phyloP scores from a whole-genome alignment of 2,888 invertebrate genomes.

The Plagodis dolabraria region DNA sequence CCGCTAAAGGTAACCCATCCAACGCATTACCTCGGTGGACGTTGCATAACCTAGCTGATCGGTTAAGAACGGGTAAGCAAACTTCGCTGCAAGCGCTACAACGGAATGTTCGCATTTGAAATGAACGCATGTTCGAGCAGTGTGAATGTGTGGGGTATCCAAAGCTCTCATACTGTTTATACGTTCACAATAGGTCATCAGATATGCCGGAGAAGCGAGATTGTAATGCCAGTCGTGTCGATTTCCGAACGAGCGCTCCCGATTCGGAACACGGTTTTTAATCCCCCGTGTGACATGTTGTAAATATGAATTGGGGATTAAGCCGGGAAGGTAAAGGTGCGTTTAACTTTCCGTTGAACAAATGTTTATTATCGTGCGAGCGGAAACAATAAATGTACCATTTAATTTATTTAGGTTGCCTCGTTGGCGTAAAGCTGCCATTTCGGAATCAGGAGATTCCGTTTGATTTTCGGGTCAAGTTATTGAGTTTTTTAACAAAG shows the following conservation, averaged over 20 bases:
- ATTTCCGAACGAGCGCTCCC: conserved; percentile 4
- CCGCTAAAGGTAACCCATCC: too few relatives aligned
- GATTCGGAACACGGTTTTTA: conserved; percentile 5
- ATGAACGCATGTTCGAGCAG: neutral
- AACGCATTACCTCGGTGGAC: too few relatives aligned
- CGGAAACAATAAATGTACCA: neutral
- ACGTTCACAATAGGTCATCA: conserved; percentile 5
- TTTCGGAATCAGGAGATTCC: too few relatives aligned
- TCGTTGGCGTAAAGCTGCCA: too few relatives aligned
- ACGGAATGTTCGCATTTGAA: neutral
- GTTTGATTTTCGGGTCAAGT: too few relatives aligned
- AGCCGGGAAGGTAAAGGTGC: neutral
- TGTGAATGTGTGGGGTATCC: too few relatives aligned
- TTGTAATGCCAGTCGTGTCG: conserved; percentile 5
- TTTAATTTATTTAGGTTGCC: too few relatives aligned
- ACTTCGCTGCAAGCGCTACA: too few relatives aligned
- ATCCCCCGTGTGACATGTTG: conserved; percentile 6
- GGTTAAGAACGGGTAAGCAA: too few relatives aligned
- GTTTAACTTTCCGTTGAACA: neutral
- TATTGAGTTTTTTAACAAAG: too few relatives aligned
- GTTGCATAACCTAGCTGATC: too few relatives aligned
- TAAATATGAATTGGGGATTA: conserved; percentile 3
- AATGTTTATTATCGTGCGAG: neutral
- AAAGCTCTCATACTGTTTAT: conserved; percentile 4
- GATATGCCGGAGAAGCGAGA: conserved; percentile 2